phyloP scores from a whole-genome alignment of 2,888 invertebrate genomes.

The Tethea ocularis region DNA sequence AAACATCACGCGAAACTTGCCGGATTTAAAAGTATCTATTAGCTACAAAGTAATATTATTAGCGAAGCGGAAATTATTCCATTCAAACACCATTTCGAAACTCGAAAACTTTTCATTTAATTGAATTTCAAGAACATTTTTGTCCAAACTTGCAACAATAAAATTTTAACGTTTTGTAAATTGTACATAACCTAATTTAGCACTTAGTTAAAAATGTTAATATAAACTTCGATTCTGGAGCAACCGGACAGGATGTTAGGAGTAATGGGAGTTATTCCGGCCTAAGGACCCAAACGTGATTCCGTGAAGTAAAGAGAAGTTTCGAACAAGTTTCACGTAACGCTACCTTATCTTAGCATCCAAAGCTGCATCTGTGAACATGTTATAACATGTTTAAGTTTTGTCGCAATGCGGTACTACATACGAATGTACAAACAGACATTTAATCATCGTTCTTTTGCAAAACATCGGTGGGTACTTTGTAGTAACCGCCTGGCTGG shows the following conservation, averaged over 20 bases:
- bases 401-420: not conserved
- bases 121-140: not conserved
- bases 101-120: not conserved
- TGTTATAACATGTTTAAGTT: not conserved
- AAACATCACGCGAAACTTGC: not conserved
- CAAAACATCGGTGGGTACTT: too few relatives aligned
- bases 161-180: not conserved
- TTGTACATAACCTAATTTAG: not conserved
- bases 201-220: conserved; percentile 1
- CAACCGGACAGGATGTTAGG: not conserved
- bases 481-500: too few relatives aligned
- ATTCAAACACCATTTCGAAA: not conserved
- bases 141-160: not conserved
- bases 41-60: not conserved
- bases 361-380: not conserved
- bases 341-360: not conserved
- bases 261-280: not conserved
- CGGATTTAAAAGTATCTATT: not conserved
- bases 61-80: not conserved
- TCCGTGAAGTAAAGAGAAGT: not conserved
- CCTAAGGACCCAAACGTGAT: not conserved
- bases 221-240: not conserved
- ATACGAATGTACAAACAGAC: not conserved
- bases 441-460: not conserved
- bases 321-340: not conserved